Evolutionary conservation across 2,113 vertebrate species (phyloP).

Genomic region (Odocoileus virginianus): DNA sequence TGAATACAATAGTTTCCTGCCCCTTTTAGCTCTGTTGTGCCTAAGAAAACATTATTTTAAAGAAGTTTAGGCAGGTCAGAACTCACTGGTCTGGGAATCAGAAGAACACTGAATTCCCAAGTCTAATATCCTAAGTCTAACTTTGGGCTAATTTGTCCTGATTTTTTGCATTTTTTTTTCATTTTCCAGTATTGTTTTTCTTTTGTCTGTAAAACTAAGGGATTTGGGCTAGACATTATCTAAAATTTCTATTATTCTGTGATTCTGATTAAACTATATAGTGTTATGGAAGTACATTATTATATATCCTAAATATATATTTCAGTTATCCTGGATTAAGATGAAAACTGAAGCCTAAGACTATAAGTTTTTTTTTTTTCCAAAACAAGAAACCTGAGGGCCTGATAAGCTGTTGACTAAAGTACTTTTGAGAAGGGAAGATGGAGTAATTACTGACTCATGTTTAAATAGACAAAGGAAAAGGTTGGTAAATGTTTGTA

Average conservation of each 20-base stretch:
- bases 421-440: slow-evolving; percentile 10
- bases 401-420: neutral
- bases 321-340: neutral
- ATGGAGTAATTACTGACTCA: neutral
- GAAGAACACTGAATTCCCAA: neutral
- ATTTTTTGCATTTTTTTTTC: neutral
- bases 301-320: neutral
- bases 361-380: neutral
- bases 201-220: neutral
- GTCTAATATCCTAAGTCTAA: neutral
- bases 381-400: neutral
- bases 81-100: neutral
- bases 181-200: neutral
- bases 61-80: neutral
- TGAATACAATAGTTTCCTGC: neutral
- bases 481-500: slow-evolving; percentile 7
- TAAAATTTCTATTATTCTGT: neutral
- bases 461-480: slow-evolving; percentile 6
- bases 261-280: neutral
- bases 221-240: neutral
- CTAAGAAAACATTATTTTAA: neutral
- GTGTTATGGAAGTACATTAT: neutral
- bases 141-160: neutral
- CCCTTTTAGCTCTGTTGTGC: neutral
- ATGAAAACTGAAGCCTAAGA: neutral